Percentiles rank a stretch among this genome's conserved stretches.
Conservation (phyloP, 2,797 vertebrate genomes). For the Malurus leucopterus region DNA sequence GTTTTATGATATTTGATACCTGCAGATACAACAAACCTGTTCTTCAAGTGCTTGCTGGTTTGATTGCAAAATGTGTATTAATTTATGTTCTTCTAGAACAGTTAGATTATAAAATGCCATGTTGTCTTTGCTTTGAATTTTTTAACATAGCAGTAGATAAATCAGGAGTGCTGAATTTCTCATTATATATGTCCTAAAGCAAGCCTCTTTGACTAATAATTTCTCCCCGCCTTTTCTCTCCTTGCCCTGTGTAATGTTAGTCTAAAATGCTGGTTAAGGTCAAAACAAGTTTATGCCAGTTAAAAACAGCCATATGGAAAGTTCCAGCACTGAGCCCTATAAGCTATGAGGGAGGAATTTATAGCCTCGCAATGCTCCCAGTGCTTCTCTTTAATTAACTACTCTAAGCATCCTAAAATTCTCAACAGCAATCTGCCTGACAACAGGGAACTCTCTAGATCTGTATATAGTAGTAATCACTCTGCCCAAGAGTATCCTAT, state of each 20-base stretch:
- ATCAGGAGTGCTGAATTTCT: not conserved
- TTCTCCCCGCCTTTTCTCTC: not conserved
- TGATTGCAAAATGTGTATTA: constrained; percentile 42
- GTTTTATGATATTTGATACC: constrained; percentile 56
- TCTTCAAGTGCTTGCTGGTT: constrained; percentile 32
- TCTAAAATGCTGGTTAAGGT: constrained; percentile 53
- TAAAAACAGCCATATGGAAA: constrained; percentile 62
- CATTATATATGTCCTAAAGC: not conserved
- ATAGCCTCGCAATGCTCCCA: constrained; percentile 28
- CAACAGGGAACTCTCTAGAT: constrained; percentile 40
- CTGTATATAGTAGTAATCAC: constrained; percentile 28
- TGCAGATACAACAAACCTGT: constrained; percentile 44
- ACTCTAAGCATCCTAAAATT: constrained; percentile 53
- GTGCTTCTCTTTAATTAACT: constrained; percentile 61
- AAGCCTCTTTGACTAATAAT: not conserved
- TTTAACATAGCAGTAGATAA: not conserved
- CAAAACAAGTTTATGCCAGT: constrained; percentile 58
- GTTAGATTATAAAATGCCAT: not conserved
- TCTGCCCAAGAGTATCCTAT: not conserved
- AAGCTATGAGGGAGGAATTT: constrained; percentile 57
- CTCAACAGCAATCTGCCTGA: constrained; percentile 53
- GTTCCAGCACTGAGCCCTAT: constrained; percentile 41
- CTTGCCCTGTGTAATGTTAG: not conserved
- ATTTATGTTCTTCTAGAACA: constrained; percentile 29
- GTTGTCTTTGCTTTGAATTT: not conserved